These are phyloP conservation scores for Solen grandis DNA, from an alignment of 1,140 invertebrate genomes.

Conservation along the genomic window DNA sequence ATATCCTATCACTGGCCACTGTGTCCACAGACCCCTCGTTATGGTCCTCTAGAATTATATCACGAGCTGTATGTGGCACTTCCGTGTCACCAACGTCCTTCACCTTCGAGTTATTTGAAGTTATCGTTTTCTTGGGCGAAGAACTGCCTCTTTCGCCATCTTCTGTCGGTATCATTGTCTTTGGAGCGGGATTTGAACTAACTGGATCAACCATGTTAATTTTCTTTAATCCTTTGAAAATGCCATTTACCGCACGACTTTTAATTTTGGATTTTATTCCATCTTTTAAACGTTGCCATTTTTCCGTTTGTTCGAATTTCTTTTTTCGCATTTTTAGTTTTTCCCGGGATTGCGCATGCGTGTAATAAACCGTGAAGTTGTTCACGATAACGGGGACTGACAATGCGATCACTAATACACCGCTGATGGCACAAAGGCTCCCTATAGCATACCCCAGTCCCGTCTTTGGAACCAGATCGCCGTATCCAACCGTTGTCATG, in stretches of 20 bases:
- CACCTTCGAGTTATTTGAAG: neutral
- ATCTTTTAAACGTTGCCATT: conserved; percentile 46
- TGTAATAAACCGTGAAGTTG: conserved; percentile 76
- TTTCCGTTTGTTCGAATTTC: conserved; percentile 58
- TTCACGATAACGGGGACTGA: conserved; percentile 77
- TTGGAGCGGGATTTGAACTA: neutral
- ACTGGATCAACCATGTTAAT: neutral
- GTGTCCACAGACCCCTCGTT: conserved; percentile 19
- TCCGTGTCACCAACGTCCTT: neutral
- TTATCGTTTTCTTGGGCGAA: neutral
- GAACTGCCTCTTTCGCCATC: neutral
- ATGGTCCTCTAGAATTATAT: conserved; percentile 24
- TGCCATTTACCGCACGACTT: conserved; percentile 37
- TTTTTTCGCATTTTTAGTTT: conserved; percentile 63
- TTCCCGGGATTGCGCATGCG: conserved; percentile 67
- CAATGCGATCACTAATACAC: conserved; percentile 73
- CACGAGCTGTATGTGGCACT: conserved; percentile 28
- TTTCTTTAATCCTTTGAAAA: conserved; percentile 34
- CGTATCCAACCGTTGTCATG: conserved; percentile 78
- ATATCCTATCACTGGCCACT: neutral
- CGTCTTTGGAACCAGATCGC: conserved; percentile 71
- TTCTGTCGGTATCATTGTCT: conserved; percentile 25
- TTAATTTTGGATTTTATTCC: conserved; percentile 37
- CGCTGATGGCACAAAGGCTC: conserved; percentile 72
- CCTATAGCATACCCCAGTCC: conserved; percentile 71